phyloP scores from a whole-genome alignment of 2,113 vertebrate genomes.

The Neogobius melanostomus region DNA sequence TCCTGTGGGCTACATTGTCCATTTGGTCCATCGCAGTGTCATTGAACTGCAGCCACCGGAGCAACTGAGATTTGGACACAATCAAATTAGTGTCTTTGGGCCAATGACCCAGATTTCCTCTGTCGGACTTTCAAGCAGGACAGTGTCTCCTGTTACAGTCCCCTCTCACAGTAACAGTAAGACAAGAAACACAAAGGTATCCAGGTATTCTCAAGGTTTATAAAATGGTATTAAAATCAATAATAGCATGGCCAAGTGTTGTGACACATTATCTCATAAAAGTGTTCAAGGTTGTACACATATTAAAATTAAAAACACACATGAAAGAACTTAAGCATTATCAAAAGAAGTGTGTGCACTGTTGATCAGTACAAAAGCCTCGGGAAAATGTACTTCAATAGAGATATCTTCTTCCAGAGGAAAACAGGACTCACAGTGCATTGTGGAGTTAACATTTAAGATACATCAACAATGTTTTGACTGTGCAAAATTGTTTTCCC shows the following conservation, averaged over 20 bases:
- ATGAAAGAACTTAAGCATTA: too few species aligned
- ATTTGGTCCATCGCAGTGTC: slow-evolving; percentile 35
- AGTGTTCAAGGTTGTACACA: too few species aligned
- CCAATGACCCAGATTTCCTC: slow-evolving; percentile 65
- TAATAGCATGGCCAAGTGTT: background rate
- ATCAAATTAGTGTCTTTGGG: slow-evolving; percentile 67
- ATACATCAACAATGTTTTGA: background rate
- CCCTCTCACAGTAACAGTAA: slow-evolving; percentile 14
- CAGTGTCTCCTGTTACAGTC: slow-evolving; percentile 50
- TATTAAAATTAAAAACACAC: too few species aligned
- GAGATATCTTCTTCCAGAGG: too few species aligned
- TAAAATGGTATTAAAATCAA: background rate
- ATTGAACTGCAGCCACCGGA: slow-evolving; percentile 51
- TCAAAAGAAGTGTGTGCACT: too few species aligned
- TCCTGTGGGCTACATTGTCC: background rate
- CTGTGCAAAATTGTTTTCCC: background rate
- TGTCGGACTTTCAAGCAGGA: slow-evolving; percentile 27
- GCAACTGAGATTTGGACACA: slow-evolving; percentile 60
- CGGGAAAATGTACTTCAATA: too few species aligned
- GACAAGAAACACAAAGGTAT: background rate
- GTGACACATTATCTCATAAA: too few species aligned
- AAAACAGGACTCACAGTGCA: too few species aligned
- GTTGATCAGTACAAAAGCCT: too few species aligned
- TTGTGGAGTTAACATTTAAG: too few species aligned
- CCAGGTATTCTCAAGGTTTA: background rate